A percentile compares a stretch with the other conserved stretches of the same genome.
Evolutionary conservation across 2,797 vertebrate genomes (phyloP).

Genomic region (Leuciscus waleckii): DNA sequence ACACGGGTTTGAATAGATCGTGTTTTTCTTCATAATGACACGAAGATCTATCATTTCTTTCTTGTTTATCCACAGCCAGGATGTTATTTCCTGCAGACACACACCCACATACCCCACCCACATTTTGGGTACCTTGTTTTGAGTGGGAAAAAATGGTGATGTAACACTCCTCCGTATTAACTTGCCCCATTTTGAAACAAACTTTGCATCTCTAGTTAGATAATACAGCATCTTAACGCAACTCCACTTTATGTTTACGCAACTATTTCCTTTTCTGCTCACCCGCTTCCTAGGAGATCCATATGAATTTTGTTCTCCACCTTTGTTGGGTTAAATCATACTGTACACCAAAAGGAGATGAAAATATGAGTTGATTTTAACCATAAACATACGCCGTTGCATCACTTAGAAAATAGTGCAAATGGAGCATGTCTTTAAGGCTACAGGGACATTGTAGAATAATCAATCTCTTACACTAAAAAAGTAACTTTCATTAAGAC

Average conservation of each 20-base stretch:
- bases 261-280: slow-evolving; percentile 6
- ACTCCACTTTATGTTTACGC: not conserved
- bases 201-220: slow-evolving; percentile 30
- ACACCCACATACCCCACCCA: slow-evolving; percentile 32
- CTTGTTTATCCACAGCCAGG: slow-evolving; percentile 20
- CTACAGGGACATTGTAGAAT: slow-evolving; percentile 29
- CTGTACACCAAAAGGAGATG: not conserved
- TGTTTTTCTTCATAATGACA: slow-evolving; percentile 38
- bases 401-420: slow-evolving; percentile 6
- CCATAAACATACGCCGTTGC: slow-evolving; percentile 26
- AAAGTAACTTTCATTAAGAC: slow-evolving; percentile 52
- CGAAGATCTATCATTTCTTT: slow-evolving; percentile 32
- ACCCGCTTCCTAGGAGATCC: not conserved
- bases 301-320: slow-evolving; percentile 1
- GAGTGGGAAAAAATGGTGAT: slow-evolving; percentile 24
- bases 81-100: slow-evolving; percentile 40
- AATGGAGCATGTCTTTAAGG: not conserved
- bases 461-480: slow-evolving; percentile 38
- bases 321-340: slow-evolving; percentile 11
- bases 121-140: slow-evolving; percentile 50
- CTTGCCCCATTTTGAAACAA: slow-evolving; percentile 46
- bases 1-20: slow-evolving; percentile 35
- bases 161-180: slow-evolving; percentile 40
- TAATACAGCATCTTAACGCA: slow-evolving; percentile 7
- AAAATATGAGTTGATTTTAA: slow-evolving; percentile 16